Conservation (phyloP, 2,797 vertebrate genomes). For the Pipistrellus nathusii region DNA sequence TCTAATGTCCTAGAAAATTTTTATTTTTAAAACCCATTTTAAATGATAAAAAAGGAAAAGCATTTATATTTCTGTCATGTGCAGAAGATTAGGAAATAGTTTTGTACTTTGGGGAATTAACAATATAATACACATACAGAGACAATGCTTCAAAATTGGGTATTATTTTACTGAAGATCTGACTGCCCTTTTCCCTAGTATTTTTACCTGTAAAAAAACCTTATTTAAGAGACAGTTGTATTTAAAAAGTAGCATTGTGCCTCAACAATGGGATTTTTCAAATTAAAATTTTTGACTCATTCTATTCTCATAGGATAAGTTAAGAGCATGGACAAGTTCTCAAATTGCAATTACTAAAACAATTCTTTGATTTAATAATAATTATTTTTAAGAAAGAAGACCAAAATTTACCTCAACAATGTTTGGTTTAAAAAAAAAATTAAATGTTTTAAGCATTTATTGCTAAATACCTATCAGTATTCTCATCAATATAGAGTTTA, state of each 20-base stretch:
- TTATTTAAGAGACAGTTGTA: conserved; percentile 59
- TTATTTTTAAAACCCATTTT: conserved; percentile 77
- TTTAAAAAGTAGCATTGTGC: conserved; percentile 51
- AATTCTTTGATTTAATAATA: conserved; percentile 67
- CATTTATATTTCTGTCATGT: conserved; percentile 61
- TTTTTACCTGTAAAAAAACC: conserved; percentile 69
- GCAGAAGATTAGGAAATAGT: conserved; percentile 60
- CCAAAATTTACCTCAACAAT: neutral
- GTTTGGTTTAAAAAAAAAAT: neutral
- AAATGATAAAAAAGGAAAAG: conserved; percentile 60
- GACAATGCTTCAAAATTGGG: conserved; percentile 59
- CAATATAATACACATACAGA: conserved; percentile 47
- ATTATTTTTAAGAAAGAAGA: neutral
- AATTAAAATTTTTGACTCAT: conserved; percentile 59
- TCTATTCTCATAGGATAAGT: conserved; percentile 23
- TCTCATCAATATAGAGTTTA: neutral
- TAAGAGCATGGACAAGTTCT: conserved; percentile 59
- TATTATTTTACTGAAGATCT: conserved; percentile 61
- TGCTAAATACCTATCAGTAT: neutral
- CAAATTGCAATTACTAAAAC: conserved; percentile 62
- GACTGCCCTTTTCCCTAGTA: conserved; percentile 36
- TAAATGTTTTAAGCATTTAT: conserved; percentile 6
- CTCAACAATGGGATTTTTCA: conserved; percentile 38
- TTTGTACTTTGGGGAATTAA: conserved; percentile 63
- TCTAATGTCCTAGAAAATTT: conserved; percentile 32